These are phyloP conservation scores for Diplazon laetatorius DNA, from an alignment of 2,888 invertebrate species.

Conservation along the genomic window DNA sequence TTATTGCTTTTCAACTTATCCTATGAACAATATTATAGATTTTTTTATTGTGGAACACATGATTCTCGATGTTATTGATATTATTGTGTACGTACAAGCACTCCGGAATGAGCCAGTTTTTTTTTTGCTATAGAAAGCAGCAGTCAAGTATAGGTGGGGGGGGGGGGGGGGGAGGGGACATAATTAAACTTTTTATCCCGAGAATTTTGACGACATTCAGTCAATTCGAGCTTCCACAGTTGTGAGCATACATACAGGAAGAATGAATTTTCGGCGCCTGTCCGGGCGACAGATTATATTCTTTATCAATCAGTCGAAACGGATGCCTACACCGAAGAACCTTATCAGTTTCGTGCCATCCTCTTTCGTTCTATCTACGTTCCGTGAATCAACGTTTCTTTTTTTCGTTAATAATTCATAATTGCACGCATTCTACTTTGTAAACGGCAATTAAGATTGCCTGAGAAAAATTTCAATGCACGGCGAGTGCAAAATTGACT, in stretches of 20 bases:
- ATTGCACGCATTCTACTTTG: not conserved
- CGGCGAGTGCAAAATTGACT: no score
- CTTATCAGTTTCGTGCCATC: slow-evolving; percentile 59
- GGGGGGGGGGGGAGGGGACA: no score
- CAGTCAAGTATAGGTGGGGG: no score
- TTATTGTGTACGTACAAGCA: no score
- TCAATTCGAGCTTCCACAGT: slow-evolving; percentile 28
- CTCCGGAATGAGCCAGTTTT: no score
- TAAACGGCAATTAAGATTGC: not conserved
- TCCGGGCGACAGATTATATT: slow-evolving; percentile 62
- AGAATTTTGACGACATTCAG: not conserved
- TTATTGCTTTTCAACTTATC: no score
- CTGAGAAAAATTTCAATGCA: not conserved
- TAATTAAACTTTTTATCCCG: no score
- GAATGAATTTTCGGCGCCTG: slow-evolving; percentile 61
- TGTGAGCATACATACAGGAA: slow-evolving; percentile 57
- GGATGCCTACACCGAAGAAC: slow-evolving; percentile 57
- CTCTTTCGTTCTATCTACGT: not conserved
- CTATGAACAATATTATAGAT: no score
- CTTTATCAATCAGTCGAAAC: slow-evolving; percentile 61
- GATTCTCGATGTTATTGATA: no score
- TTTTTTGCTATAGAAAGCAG: no score
- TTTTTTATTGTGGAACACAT: no score
- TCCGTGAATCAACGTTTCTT: not conserved
- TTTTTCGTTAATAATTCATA: slow-evolving; percentile 4